phyloP scores from a whole-genome alignment of 37 sponge, comb jelly and placozoan species.

The Beroe forskalii region DNA sequence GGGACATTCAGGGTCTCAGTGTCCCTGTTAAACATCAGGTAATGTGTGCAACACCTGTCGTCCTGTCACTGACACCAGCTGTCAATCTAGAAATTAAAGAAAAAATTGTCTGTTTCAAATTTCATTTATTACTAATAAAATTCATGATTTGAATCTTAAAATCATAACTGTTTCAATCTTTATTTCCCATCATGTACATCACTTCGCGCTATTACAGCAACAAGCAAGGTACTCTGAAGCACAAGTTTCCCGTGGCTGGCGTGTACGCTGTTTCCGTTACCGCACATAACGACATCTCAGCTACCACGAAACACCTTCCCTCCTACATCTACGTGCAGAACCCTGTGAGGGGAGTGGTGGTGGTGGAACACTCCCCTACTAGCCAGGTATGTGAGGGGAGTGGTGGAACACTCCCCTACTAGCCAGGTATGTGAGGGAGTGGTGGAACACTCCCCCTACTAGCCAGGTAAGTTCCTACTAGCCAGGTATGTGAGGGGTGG shows the following conservation, averaged over 20 bases:
- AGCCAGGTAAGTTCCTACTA: not conserved
- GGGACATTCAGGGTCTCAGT: not conserved
- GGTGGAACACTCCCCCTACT: not conserved
- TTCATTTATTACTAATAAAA: too few species aligned
- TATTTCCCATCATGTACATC: not conserved
- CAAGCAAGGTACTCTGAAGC: slow-evolving; percentile 47
- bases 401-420: not conserved
- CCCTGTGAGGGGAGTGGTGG: not conserved
- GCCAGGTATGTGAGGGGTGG: too few species aligned
- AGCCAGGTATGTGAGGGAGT: slow-evolving; percentile 23
- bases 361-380: not conserved
- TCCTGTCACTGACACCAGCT: not conserved
- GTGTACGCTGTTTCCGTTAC: slow-evolving; percentile 7
- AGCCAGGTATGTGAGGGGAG: slow-evolving; percentile 37
- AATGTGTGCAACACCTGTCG: not conserved
- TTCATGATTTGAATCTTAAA: too few species aligned
- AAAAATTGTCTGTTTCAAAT: too few species aligned
- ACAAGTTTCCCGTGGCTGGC: not conserved
- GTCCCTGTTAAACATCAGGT: not conserved
- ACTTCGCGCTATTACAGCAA: not conserved
- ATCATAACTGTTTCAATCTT: too few species aligned
- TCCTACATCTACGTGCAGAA: slow-evolving; percentile 57
- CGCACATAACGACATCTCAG: slow-evolving; percentile 5
- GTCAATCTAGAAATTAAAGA: too few species aligned
- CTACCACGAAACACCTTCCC: not conserved